These are phyloP conservation scores for Hyalella azteca DNA, from an alignment of 2,888 invertebrate species.

Conservation along the genomic window DNA sequence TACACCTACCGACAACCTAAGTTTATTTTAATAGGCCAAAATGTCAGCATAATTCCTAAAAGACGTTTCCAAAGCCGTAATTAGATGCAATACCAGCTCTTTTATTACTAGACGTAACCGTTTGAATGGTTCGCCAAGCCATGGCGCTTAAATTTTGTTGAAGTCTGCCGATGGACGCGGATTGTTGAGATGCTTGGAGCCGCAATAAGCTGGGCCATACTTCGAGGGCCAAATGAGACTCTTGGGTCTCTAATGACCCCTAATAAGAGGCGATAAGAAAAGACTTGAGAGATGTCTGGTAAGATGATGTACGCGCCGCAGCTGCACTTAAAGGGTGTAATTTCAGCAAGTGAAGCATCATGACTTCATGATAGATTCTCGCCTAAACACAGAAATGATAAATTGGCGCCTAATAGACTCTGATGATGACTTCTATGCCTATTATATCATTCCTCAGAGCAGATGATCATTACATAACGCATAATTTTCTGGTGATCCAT, in stretches of 20 bases:
- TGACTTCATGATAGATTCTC: slow-evolving; percentile 13
- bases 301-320: background rate
- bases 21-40: too few species aligned
- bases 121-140: too few species aligned
- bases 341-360: background rate
- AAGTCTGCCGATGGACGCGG: too few species aligned
- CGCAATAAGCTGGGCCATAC: slow-evolving; percentile 17
- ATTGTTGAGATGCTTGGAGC: background rate
- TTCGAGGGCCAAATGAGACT: slow-evolving; percentile 11
- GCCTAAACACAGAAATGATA: slow-evolving; percentile 7
- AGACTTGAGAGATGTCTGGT: slow-evolving; percentile 20
- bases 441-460: slow-evolving; percentile 11
- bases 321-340: slow-evolving; percentile 23
- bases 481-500: background rate
- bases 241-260: slow-evolving; percentile 29
- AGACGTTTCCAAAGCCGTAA: background rate
- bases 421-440: background rate
- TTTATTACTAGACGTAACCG: too few species aligned
- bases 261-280: slow-evolving; percentile 34
- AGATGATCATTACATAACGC: background rate
- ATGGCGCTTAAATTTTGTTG: too few species aligned
- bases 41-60: background rate
- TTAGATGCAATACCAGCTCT: too few species aligned
- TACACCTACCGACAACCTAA: too few species aligned
- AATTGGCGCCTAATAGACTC: slow-evolving; percentile 18